Conservation (phyloP, 1,140 invertebrate species). For the Augochlora pura region DNA sequence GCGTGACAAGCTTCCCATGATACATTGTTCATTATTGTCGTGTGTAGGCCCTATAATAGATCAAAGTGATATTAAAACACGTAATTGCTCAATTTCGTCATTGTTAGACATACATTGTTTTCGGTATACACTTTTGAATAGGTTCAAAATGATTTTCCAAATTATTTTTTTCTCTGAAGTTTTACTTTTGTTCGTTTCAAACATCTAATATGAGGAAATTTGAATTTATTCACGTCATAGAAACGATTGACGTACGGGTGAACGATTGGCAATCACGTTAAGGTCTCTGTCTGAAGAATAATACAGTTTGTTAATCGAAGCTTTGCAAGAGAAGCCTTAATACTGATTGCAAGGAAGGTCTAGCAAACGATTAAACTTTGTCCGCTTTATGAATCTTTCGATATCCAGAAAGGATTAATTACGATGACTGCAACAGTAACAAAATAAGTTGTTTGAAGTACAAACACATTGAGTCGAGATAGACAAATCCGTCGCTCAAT, state of each 20-base stretch:
- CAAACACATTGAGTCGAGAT: slow-evolving; percentile 17
- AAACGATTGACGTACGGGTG: neutral
- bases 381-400: slow-evolving; percentile 11
- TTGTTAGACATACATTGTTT: neutral
- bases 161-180: neutral
- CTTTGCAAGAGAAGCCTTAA: slow-evolving; percentile 1
- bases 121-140: too few species aligned
- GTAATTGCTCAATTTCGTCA: slow-evolving; percentile 28
- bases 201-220: slow-evolving; percentile 8
- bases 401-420: neutral
- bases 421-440: slow-evolving; percentile 1
- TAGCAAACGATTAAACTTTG: slow-evolving; percentile 11
- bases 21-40: neutral
- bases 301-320: neutral
- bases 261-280: neutral
- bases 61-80: slow-evolving; percentile 18
- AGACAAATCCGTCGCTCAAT: neutral
- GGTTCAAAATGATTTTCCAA: too few species aligned
- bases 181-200: neutral
- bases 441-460: slow-evolving; percentile 18
- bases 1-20: slow-evolving; percentile 8
- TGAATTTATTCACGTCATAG: slow-evolving; percentile 10
- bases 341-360: neutral
- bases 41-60: neutral
- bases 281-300: neutral